Evolutionary conservation across 1,140 invertebrate genomes (phyloP).

Genomic region (Nephila pilipes): DNA sequence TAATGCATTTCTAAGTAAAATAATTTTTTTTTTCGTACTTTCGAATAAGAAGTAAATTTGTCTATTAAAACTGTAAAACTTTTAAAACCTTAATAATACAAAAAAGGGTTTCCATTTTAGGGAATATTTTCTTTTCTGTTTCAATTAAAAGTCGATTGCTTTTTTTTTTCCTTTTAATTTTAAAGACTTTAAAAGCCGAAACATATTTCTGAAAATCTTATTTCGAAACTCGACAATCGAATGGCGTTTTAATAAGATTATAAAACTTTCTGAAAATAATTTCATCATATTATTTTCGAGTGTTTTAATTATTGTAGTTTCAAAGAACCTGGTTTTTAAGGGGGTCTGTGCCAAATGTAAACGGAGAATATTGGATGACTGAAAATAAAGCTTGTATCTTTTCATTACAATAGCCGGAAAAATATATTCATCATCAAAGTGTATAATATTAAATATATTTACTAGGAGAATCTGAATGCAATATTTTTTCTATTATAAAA

Average conservation of each 20-base stretch:
- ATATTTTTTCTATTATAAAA: too few relatives aligned
- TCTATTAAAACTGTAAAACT: not conserved
- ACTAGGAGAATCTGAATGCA: too few relatives aligned
- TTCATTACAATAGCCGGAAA: too few relatives aligned
- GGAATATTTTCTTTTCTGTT: conserved; percentile 36
- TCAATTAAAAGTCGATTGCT: conserved; percentile 24
- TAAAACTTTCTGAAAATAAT: conserved; percentile 51
- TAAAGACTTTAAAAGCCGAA: conserved; percentile 15
- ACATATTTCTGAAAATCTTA: conserved; percentile 66
- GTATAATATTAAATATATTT: too few relatives aligned
- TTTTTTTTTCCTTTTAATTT: not conserved
- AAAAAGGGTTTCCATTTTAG: not conserved
- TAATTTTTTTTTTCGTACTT: not conserved
- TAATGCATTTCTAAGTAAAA: not conserved
- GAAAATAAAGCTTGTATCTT: not conserved
- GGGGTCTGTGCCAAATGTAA: conserved; percentile 6
- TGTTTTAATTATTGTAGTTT: conserved; percentile 62
- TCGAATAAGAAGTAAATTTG: not conserved
- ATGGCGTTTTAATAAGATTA: conserved; percentile 66
- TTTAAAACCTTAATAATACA: not conserved
- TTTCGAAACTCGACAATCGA: conserved; percentile 62
- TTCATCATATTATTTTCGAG: conserved; percentile 55
- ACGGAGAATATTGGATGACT: not conserved
- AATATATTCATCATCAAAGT: too few relatives aligned
- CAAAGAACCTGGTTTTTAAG: not conserved